Percentiles rank a stretch among this genome's conserved stretches.
Evolutionary conservation across 2,797 vertebrate genomes (phyloP).

Genomic region (Mormyrops boulengeri): DNA sequence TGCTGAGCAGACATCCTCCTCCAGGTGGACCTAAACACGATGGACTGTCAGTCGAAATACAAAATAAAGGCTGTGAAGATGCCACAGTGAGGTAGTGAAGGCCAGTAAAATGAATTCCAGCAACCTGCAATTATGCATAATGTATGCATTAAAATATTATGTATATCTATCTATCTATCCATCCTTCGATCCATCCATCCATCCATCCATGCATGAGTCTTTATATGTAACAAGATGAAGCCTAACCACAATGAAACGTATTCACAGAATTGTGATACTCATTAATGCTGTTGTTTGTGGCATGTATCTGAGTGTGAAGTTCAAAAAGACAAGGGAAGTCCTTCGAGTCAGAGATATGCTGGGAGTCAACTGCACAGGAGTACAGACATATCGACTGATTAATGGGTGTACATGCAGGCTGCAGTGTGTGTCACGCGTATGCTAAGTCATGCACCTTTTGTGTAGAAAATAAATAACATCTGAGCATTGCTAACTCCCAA

Average conservation of each 20-base stretch:
- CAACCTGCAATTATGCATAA: neutral
- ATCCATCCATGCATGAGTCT: neutral
- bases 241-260: neutral
- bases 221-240: neutral
- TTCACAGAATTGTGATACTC: neutral
- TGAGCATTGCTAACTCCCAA: neutral
- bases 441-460: neutral
- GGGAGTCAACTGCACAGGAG: neutral
- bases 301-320: neutral
- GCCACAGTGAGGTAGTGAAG: neutral
- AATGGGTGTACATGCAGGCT: neutral
- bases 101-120: neutral
- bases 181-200: neutral
- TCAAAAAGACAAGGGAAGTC: neutral
- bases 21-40: neutral
- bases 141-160: too few relatives aligned
- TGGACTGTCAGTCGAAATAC: neutral
- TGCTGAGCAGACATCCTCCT: neutral
- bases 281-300: neutral
- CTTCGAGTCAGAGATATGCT: neutral
- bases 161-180: too few relatives aligned
- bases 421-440: neutral
- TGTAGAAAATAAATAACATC: neutral
- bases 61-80: neutral
- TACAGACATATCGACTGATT: neutral